A percentile compares a stretch with the other conserved stretches of the same genome.
These are phyloP conservation scores for Poeciliopsis turneri DNA, from an alignment of 2,797 vertebrate species.

Conservation along the genomic window DNA sequence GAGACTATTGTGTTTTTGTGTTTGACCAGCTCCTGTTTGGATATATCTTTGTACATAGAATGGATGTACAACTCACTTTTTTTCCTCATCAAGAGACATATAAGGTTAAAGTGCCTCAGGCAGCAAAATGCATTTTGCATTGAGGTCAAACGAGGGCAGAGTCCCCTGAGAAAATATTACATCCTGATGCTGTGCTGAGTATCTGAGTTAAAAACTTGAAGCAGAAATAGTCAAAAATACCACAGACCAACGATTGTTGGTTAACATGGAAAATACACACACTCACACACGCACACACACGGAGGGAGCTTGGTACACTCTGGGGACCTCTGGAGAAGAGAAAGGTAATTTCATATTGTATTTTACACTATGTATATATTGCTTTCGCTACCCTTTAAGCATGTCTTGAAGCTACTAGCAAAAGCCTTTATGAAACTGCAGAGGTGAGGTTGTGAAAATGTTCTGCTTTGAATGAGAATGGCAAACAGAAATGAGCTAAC, in stretches of 20 bases:
- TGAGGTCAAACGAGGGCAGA: not conserved
- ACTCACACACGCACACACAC: too few relatives aligned
- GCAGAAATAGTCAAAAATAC: not conserved
- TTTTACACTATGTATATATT: too few relatives aligned
- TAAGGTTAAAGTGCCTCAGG: not conserved
- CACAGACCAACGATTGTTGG: not conserved
- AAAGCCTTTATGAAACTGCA: not conserved
- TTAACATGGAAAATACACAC: not conserved
- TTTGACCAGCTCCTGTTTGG: not conserved
- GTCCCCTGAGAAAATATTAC: not conserved
- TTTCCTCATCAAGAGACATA: not conserved
- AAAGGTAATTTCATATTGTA: too few relatives aligned
- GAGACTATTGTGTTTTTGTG: not conserved
- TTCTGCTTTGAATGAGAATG: not conserved
- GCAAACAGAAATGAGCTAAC: slow-evolving; percentile 17
- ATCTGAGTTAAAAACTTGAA: not conserved
- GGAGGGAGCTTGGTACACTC: not conserved
- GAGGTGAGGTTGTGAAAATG: not conserved
- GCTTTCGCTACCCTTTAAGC: not conserved
- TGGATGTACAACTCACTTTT: not conserved
- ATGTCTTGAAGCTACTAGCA: not conserved
- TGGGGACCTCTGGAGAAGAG: too few relatives aligned
- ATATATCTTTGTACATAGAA: not conserved
- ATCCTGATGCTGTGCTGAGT: not conserved
- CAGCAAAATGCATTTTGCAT: not conserved